phyloP scores from a whole-genome alignment of 2,113 vertebrate species.

The Elgaria multicarinata region DNA sequence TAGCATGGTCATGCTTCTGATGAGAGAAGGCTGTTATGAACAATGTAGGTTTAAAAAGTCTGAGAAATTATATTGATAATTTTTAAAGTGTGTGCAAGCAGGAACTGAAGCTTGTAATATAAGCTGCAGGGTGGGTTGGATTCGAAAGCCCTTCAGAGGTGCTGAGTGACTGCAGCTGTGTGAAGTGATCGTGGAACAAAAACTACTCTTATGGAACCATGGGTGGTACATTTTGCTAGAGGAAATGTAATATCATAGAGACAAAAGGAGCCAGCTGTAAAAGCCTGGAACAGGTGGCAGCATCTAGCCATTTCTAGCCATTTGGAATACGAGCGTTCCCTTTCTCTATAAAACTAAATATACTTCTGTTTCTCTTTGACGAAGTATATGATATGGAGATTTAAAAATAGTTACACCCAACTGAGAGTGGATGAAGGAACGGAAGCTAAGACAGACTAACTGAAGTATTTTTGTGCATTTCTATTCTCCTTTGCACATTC shows the following conservation, averaged over 20 bases:
- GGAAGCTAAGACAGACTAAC: neutral
- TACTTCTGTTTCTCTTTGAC: conserved; percentile 4
- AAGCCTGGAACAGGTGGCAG: conserved; percentile 66
- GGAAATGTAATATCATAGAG: conserved; percentile 50
- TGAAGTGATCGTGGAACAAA: conserved; percentile 56
- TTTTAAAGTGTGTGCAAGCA: conserved; percentile 54
- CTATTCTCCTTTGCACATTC: neutral
- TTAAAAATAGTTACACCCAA: conserved; percentile 11
- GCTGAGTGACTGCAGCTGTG: conserved; percentile 57
- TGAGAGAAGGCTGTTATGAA: neutral
- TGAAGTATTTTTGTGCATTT: conserved; percentile 25
- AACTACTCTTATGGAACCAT: conserved; percentile 47
- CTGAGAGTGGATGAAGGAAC: neutral
- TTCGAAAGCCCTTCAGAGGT: conserved; percentile 52
- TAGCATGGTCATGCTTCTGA: neutral
- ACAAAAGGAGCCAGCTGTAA: conserved; percentile 56
- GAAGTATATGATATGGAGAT: neutral
- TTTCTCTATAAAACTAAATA: conserved; percentile 34
- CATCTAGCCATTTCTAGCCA: conserved; percentile 34
- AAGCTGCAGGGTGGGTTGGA: conserved; percentile 52
- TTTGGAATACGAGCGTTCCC: conserved; percentile 53
- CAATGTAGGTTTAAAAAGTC: neutral
- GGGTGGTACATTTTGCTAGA: conserved; percentile 47
- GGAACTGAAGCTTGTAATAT: conserved; percentile 55
- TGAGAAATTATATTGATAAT: neutral